Evolutionary conservation across 2,888 invertebrate genomes (phyloP), one percentile per base, ranked within the genome.

Genomic region (Eledona agricola): DNA sequence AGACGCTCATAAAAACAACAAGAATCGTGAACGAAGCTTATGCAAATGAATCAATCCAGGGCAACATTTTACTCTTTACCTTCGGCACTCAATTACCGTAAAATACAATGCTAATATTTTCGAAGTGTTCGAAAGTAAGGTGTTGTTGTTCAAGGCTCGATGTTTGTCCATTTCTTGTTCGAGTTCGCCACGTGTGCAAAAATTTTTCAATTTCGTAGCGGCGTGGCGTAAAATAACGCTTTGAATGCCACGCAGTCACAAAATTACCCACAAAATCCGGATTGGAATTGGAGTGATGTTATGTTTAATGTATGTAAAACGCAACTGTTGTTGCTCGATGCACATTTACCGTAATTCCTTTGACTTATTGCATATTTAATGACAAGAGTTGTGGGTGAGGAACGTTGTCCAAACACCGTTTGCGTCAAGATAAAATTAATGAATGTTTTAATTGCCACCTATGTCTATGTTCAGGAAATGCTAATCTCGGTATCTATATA

Each of bases 341-440:
- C 45, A 45, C 23, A 54, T 55, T 55, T 55, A 55, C 55, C 55
- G 50, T 55, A 55, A 55, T 42, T 16, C 47, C 32, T 34, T 25
- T 32, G 20, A 40, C 46, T 46, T 12, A 10, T 37, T 45, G 32
- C 26, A 40, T 40, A 9, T 15, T 1, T 17, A 40, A 40, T 28
- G 12, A 20, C 1, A 22, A 35, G 11, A 20, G 19, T 13, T 34
- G 2, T 16, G 2, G n/a, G 3, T 6, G 20, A 20, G 9, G 6
- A 31, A 17, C 7, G 5, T 19, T 9, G 32, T n/a, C 32, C 7
- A 12, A 37, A 37, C 13, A 22, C n/a, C 11, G 3, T 16, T n/a
- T 32, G 19, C 32, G 43, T 43, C 43, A 23, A 15, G 10, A 16
- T 23, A n/a, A 7, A 2, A 15, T 6, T 32, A n/a, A n/a, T n/a